Base-by-base conservation (phyloP, 2,797 vertebrate genomes). In the Coranthus polyacanthus region DNA sequence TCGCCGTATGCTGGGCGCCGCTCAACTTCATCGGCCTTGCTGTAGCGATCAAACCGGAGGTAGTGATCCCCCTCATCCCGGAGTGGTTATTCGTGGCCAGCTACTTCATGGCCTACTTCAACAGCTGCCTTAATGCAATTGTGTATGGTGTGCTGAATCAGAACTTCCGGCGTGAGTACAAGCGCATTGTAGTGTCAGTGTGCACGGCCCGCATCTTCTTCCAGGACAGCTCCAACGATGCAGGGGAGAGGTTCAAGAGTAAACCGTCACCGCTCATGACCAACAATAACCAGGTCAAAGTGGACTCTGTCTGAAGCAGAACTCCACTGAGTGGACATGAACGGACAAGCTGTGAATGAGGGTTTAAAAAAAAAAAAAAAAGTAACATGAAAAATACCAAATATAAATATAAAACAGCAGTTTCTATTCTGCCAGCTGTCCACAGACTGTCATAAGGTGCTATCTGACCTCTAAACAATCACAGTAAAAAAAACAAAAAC, bases 71-170 rank as follows among this genome's bases (percentile, higher is more conserved):
- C 15, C 93, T 93, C 77, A 95, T 99, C 83, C 98, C 98, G 0
- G 98, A 98, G 84, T 98, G 98, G 97, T 88, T 99, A 41, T 99
- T 99, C 12, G 96, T 99, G 74, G 93, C 95, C 42, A 99, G 98
- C 88, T 98, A 99, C 89, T 99, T 98, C 76, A 95, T 98, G 96
- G 97, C 97, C 0, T 98, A 98, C 90, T 99, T 99, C 94, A 98
- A 99, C 92, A 99, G 98, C 94, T 99, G 97, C 95, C 97, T 99
- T 94, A 99, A 98, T 60, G 97, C 97, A 78, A 96, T 99, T n/a
- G 94, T 99, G 68, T 99, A 99, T 37, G 98, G 98, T 58, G 95
- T 98, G 52, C 91, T 99, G 73, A 99, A 99, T 86, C 96, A 98
- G 91, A 98, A 99, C 90, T 99, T 99, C 91, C 93, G 97, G 58